Evolutionary conservation across 2,797 vertebrate species (phyloP), one percentile per base, ranked within the genome.

Genomic region (Toxotes lorentzi): DNA sequence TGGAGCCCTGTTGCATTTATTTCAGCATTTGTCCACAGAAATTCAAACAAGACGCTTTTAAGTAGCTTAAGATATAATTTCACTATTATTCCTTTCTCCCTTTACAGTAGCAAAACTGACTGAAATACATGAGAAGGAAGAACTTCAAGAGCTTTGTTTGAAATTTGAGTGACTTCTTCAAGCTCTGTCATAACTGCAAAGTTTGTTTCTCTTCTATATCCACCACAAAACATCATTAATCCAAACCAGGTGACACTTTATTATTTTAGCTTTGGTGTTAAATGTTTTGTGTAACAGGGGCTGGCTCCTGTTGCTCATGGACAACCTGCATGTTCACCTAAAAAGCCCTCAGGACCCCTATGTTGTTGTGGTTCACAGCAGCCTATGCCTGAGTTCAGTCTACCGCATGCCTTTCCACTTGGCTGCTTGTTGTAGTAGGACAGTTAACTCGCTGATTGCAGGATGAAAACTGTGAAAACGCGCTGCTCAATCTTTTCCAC

Each of bases 321-420:
- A 79, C 83, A 81, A 84, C 86, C 87, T 80, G 88, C 84, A 81
- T 4, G 73, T 81, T 91, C 86, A 88, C 91, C 90, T 87, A 82
- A 84, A 90, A 89, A 82, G 80, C 90, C 85, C 89, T 57, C 66
- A 84, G 87, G 82, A 90, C 85, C 82, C 73, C 82, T 73, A 24
- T 86, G 91, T 78, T 92, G 86, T 86, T 88, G 86, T 89, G 86
- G 79, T 83, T 91, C 86, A 86, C 79, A 73, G 84, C 85, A 80
- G 85, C 73, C 81, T 72, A 24, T 54, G 85, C 64, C 75, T 59
- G 80, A 73, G 75, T 84, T 89, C 88, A 87, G 79, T 80, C 88
- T 78, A 71, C 87, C 23, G 77, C 90, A 91, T 94, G 92, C 92
- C 93, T 93, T 94, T 93, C 91, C 93, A 92, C 91, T 92, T 73